Conservation (phyloP, 2,113 vertebrate genomes). For the Petromus typicus region DNA sequence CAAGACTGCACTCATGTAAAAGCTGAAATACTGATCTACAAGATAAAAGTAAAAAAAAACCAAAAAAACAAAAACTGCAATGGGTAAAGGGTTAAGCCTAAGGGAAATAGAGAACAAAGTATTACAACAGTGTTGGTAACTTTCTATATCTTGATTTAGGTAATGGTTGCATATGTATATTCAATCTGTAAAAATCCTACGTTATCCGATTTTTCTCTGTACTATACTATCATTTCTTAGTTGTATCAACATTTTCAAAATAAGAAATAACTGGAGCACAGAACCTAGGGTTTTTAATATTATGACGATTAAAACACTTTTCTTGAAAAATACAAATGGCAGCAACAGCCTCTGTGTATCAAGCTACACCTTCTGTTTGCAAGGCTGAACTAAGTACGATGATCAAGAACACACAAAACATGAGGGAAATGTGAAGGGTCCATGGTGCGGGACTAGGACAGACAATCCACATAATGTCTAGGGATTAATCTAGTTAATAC, state of each 20-base stretch:
- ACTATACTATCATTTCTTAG: background rate
- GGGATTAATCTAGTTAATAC: background rate
- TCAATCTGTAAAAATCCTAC: background rate
- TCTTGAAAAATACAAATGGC: background rate
- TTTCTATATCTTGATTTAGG: background rate
- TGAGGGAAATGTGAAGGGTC: background rate
- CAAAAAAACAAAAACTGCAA: conserved; percentile 11
- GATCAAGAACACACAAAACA: background rate
- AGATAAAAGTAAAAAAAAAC: background rate
- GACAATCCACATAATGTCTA: background rate
- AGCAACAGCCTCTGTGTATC: background rate
- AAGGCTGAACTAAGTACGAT: background rate
- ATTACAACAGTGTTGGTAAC: background rate
- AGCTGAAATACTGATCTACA: background rate
- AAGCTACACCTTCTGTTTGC: background rate
- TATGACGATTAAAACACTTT: background rate
- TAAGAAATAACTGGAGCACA: background rate
- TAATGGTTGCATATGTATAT: background rate
- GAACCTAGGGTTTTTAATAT: background rate
- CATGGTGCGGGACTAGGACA: background rate
- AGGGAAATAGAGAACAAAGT: background rate
- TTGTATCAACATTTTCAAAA: background rate
- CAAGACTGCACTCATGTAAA: background rate
- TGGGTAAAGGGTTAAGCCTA: background rate
- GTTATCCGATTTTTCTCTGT: background rate